Percentiles rank a stretch among this genome's conserved stretches.
Conservation (phyloP, 2,888 invertebrate species). For the Cerceris ruficornis region DNA sequence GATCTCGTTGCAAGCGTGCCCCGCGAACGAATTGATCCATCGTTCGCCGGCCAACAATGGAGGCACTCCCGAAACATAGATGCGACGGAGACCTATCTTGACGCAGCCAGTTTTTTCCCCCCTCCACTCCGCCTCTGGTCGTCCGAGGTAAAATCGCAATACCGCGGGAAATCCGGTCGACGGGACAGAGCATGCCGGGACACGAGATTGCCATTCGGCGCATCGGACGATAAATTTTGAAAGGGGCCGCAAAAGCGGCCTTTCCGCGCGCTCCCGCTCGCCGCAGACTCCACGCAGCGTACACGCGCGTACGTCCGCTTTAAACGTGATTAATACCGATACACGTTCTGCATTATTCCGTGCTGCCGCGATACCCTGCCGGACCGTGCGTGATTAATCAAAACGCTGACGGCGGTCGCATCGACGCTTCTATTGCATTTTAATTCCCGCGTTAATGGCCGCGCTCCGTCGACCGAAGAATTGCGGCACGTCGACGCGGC, state of each 20-base stretch:
- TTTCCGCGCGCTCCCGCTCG: constrained; percentile 14
- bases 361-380: constrained; percentile 3
- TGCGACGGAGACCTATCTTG: neutral
- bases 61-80: neutral
- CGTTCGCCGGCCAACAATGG: neutral
- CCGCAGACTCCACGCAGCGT: constrained; percentile 27
- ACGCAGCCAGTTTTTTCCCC: neutral
- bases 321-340: constrained; percentile 69
- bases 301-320: constrained; percentile 43
- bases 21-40: no score
- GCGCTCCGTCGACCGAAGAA: constrained; percentile 19
- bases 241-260: constrained; percentile 43
- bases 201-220: constrained; percentile 32
- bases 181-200: constrained; percentile 4
- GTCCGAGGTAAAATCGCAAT: constrained; percentile 10
- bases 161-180: constrained; percentile 22
- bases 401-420: constrained; percentile 44
- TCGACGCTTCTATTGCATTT: constrained; percentile 43
- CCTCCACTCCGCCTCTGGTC: neutral
- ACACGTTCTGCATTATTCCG: constrained; percentile 57
- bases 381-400: constrained; percentile 64
- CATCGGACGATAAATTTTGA: constrained; percentile 46
- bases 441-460: constrained; percentile 39
- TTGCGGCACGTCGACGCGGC: constrained; percentile 4
- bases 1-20: no score